Conservation (phyloP, 92 coral and sea anemone genomes). For the Epizoanthus stellaris region DNA sequence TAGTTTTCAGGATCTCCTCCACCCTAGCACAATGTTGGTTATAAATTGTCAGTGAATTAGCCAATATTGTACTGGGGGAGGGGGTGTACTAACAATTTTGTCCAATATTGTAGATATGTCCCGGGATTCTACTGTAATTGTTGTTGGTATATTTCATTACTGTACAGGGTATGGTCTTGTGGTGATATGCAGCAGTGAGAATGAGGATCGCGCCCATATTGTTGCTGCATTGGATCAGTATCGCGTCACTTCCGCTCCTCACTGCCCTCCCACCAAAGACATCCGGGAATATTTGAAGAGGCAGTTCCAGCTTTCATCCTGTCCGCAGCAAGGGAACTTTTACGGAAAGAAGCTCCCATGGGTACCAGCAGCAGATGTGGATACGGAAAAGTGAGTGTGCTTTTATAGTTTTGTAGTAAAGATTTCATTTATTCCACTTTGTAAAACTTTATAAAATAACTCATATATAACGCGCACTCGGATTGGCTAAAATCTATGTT, state of each 20-base stretch:
- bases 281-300: constrained; percentile 55
- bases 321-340: constrained; percentile 39
- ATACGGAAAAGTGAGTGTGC: constrained; percentile 59
- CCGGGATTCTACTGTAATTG: neutral
- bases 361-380: constrained; percentile 82
- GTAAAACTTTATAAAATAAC: no score
- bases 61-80: neutral
- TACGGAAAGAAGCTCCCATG: constrained; percentile 60
- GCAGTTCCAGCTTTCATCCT: constrained; percentile 50
- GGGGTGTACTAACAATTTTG: neutral
- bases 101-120: neutral
- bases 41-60: neutral
- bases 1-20: no score
- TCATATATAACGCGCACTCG: no score
- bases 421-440: no score
- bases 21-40: no score
- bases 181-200: constrained; percentile 81
- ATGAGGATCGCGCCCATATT: constrained; percentile 84
- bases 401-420: neutral
- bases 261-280: constrained; percentile 59
- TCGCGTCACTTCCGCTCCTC: constrained; percentile 67
- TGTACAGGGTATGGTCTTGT: constrained; percentile 71
- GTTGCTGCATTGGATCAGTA: constrained; percentile 80
- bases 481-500: no score
- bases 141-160: neutral